Conservation (phyloP, 2,113 vertebrate species). For the Salvator merianae region DNA sequence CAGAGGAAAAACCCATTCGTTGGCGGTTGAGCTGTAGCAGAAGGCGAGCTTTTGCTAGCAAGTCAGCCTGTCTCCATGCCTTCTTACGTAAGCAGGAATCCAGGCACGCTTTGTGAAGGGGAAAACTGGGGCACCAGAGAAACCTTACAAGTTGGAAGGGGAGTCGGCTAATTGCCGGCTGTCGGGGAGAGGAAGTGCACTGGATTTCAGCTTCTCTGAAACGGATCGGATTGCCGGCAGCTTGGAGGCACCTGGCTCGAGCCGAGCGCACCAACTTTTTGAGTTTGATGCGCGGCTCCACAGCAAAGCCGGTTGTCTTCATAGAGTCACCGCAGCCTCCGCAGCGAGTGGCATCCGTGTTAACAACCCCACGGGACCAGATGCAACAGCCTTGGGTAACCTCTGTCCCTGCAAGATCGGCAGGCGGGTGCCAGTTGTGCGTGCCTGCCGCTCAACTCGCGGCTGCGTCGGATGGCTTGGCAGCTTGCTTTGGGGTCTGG, state of each 20-base stretch:
- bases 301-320: no score
- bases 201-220: no score
- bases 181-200: not conserved
- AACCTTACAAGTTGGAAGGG: not conserved
- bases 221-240: not conserved
- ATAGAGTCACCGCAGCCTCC: no score
- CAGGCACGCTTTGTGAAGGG: constrained; percentile 19
- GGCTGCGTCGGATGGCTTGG: no score
- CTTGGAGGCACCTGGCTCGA: fast-evolving
- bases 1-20: constrained; percentile 13
- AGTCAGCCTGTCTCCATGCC: constrained; percentile 28
- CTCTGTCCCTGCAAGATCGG: no score
- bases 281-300: not conserved
- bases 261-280: not conserved
- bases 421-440: no score
- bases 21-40: constrained; percentile 55
- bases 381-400: no score
- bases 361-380: no score
- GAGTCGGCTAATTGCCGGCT: not conserved
- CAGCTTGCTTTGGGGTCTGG: no score
- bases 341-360: no score
- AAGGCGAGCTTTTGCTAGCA: constrained; percentile 44
- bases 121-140: not conserved
- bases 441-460: no score
- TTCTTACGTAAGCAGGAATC: constrained; percentile 23